A percentile compares a stretch with the other conserved stretches of the same genome.
Conservation (phyloP, 2,888 invertebrate species). For the Itoplectis maculator region DNA sequence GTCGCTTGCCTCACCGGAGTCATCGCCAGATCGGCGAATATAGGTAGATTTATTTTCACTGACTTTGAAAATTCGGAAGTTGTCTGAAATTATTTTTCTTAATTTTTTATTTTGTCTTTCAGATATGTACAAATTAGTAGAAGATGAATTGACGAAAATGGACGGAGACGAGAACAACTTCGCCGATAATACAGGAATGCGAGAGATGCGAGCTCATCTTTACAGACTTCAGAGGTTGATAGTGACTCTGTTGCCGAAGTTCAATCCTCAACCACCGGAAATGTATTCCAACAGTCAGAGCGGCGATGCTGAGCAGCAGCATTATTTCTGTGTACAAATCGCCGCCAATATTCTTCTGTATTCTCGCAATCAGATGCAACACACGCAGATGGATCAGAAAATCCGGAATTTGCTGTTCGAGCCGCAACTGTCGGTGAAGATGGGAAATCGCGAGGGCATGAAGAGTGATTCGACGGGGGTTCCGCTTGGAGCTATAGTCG, state of each 20-base stretch:
- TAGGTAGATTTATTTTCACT: constrained; percentile 70
- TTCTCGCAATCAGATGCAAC: constrained; percentile 87
- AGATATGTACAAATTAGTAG: constrained; percentile 83
- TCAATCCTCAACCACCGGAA: constrained; percentile 84
- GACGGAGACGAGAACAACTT: constrained; percentile 73
- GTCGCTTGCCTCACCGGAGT: constrained; percentile 92
- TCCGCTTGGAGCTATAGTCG: constrained; percentile 80
- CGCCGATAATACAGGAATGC: constrained; percentile 79
- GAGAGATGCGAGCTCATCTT: constrained; percentile 86
- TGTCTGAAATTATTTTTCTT: background rate
- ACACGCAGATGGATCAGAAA: constrained; percentile 82
- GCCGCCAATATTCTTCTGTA: constrained; percentile 90
- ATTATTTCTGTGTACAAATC: constrained; percentile 86
- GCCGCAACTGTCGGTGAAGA: constrained; percentile 77
- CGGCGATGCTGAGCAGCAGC: constrained; percentile 74
- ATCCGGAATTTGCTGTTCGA: constrained; percentile 81
- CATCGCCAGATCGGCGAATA: constrained; percentile 89
- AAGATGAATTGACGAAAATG: constrained; percentile 77
- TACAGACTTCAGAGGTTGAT: constrained; percentile 91
- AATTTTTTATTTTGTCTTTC: constrained; percentile 2
- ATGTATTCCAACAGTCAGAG: constrained; percentile 69
- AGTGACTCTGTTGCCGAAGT: constrained; percentile 91
- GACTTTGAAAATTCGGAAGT: background rate
- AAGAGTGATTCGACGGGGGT: constrained; percentile 78
- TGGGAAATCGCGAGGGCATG: constrained; percentile 74